A percentile compares a stretch with the other conserved stretches of the same genome.
Conservation (phyloP, 2,797 vertebrate species). For the Avahi laniger region DNA sequence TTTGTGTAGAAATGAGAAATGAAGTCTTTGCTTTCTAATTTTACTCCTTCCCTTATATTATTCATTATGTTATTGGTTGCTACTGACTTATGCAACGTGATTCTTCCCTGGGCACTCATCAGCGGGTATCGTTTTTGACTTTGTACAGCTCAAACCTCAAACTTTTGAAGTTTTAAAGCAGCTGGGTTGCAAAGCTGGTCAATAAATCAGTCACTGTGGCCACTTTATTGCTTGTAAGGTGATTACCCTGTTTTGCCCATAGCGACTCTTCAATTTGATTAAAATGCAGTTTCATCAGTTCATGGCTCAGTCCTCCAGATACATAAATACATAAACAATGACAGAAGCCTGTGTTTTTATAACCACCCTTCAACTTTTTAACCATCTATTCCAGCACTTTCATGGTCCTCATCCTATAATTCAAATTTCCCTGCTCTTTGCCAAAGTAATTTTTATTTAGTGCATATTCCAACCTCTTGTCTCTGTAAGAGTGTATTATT, state of each 20-base stretch:
- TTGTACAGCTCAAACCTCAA: conserved; percentile 28
- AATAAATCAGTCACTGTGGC: conserved; percentile 44
- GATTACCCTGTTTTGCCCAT: conserved; percentile 28
- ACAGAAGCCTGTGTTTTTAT: conserved; percentile 3
- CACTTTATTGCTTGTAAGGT: conserved; percentile 58
- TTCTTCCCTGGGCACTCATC: conserved; percentile 41
- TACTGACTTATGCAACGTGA: background rate
- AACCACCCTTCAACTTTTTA: conserved; percentile 27
- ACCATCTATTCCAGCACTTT: background rate
- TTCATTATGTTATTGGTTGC: background rate
- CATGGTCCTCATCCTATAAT: conserved; percentile 33
- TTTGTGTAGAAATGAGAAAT: conserved; percentile 21
- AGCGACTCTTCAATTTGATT: conserved; percentile 48
- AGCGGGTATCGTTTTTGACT: background rate
- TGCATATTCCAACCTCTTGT: background rate
- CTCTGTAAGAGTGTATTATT: background rate
- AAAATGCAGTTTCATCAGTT: conserved; percentile 29
- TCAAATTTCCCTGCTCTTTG: conserved; percentile 50
- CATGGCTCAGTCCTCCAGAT: background rate
- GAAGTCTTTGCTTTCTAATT: background rate
- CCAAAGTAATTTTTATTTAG: conserved; percentile 51
- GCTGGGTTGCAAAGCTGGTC: background rate
- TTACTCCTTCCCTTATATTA: conserved; percentile 35
- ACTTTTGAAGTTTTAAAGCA: conserved; percentile 51
- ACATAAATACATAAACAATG: background rate